These are phyloP conservation scores for Drosophila subquinaria DNA, from an alignment of 2,888 invertebrate species.

Conservation along the genomic window DNA sequence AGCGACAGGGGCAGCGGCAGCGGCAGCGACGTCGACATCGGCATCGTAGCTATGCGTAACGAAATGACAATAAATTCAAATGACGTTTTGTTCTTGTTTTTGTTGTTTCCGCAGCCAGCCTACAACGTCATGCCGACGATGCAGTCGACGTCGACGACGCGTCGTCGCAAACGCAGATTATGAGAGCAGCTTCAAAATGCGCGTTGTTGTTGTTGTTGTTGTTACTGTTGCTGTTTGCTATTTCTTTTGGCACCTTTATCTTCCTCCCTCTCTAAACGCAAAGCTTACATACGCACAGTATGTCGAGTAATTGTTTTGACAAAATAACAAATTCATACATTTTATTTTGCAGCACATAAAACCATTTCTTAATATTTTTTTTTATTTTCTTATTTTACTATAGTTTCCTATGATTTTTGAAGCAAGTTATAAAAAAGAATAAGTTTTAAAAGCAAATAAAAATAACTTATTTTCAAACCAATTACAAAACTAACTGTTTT, in stretches of 20 bases:
- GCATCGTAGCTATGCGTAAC: slow-evolving; percentile 25
- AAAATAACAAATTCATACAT: not conserved
- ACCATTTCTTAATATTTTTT: not conserved
- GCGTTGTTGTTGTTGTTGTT: slow-evolving; percentile 6
- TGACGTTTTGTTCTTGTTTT: slow-evolving; percentile 16
- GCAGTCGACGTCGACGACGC: not conserved
- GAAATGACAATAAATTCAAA: slow-evolving; percentile 39
- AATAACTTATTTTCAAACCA: not conserved
- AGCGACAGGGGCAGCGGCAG: slow-evolving; percentile 21
- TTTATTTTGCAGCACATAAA: not conserved
- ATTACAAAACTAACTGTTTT: slow-evolving; percentile 22
- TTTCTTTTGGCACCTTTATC: slow-evolving; percentile 8
- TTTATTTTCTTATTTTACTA: not conserved
- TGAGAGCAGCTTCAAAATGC: slow-evolving; percentile 16
- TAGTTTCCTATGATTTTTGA: not conserved
- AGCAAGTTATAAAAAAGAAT: too few relatives aligned
- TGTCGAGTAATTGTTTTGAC: not conserved
- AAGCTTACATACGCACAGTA: not conserved
- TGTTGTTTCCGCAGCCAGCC: slow-evolving; percentile 5
- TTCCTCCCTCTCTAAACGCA: not conserved
- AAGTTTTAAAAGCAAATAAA: not conserved
- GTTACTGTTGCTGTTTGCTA: slow-evolving; percentile 16
- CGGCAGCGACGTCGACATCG: slow-evolving; percentile 5
- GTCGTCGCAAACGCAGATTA: slow-evolving; percentile 19
- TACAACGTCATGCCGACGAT: not conserved